These are phyloP conservation scores for Parasteatoda tepidariorum DNA, from an alignment of 1,140 invertebrate genomes.

Conservation along the genomic window DNA sequence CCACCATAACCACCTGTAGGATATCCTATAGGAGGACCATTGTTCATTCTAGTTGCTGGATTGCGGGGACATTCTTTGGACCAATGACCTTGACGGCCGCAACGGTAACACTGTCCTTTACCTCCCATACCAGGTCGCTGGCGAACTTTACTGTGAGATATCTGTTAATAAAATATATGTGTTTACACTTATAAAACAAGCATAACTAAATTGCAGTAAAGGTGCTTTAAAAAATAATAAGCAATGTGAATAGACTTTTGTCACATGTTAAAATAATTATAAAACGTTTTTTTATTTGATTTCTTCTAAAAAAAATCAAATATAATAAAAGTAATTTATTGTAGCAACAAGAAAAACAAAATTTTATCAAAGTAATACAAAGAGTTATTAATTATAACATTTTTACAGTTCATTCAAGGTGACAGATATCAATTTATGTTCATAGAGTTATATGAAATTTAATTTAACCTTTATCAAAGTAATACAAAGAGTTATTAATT, in stretches of 20 bases:
- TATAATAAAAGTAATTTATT: too few species aligned
- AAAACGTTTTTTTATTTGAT: too few species aligned
- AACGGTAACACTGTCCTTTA: constrained; percentile 93
- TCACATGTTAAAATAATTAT: too few species aligned
- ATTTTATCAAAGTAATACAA: too few species aligned
- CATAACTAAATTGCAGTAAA: constrained; percentile 88
- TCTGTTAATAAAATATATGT: constrained; percentile 70
- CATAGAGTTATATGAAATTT: too few species aligned
- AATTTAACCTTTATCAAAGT: too few species aligned
- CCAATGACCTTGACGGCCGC: constrained; percentile 93
- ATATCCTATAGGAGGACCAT: constrained; percentile 34
- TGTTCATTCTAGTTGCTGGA: constrained; percentile 36
- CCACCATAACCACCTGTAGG: constrained; percentile 12
- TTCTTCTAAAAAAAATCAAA: too few species aligned
- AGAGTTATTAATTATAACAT: too few species aligned
- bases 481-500: too few species aligned
- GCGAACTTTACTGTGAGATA: constrained; percentile 89
- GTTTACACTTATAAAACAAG: background rate
- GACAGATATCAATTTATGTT: too few species aligned
- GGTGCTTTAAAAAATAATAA: constrained; percentile 81
- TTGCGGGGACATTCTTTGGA: constrained; percentile 68
- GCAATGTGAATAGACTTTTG: background rate
- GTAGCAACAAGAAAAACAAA: too few species aligned
- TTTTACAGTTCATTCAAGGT: too few species aligned
- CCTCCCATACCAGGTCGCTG: constrained; percentile 95